phyloP scores from a whole-genome alignment of 2,797 vertebrate genomes.

The Chaetodon trifasciatus region DNA sequence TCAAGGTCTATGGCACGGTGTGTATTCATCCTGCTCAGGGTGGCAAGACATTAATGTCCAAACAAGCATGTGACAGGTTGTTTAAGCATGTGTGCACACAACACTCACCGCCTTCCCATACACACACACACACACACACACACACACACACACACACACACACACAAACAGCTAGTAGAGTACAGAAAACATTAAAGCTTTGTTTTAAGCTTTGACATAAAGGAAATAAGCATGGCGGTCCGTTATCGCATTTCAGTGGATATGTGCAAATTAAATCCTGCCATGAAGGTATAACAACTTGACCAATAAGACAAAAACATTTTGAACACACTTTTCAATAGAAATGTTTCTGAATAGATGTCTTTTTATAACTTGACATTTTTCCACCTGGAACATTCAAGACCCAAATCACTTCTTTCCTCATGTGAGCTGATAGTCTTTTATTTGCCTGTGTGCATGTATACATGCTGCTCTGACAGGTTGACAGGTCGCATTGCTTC shows the following conservation, averaged over 20 bases:
- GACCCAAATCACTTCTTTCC: not conserved
- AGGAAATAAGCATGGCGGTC: no score
- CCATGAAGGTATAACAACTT: not conserved
- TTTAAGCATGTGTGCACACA: constrained; percentile 20
- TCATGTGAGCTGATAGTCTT: not conserved
- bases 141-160: not conserved
- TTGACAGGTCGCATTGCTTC: constrained; percentile 49
- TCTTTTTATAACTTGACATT: constrained; percentile 16
- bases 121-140: no score
- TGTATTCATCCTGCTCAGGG: constrained; percentile 56
- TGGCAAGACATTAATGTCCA: constrained; percentile 70
- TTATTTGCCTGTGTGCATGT: constrained; percentile 31
- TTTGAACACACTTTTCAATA: not conserved
- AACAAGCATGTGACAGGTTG: not conserved
- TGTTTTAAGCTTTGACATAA: not conserved
- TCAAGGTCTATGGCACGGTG: constrained; percentile 14
- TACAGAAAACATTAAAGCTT: no score
- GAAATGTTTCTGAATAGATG: not conserved
- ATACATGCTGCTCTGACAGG: constrained; percentile 4
- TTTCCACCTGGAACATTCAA: constrained; percentile 1
- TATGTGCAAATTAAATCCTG: not conserved
- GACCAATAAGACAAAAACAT: not conserved
- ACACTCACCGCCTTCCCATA: not conserved
- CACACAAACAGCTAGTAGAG: not conserved
- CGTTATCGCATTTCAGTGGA: not conserved